These are phyloP conservation scores for Pollachius pollachius DNA, from an alignment of 2,113 vertebrate genomes.

Conservation along the genomic window DNA sequence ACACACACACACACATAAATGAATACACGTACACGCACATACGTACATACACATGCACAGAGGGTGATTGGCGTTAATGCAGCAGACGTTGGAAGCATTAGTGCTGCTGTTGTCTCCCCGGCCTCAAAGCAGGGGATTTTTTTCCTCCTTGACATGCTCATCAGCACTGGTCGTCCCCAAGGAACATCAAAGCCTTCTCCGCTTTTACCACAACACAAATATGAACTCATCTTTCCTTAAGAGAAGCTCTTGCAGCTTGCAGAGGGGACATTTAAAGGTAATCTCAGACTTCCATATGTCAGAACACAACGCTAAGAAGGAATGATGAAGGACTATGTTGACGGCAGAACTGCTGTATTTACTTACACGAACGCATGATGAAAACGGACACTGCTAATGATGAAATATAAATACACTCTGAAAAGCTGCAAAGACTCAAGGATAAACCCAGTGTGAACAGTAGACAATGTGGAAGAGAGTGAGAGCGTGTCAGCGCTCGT, in stretches of 20 bases:
- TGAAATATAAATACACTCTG: no score
- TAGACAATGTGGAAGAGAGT: neutral
- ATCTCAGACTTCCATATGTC: no score
- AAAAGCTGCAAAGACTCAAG: neutral
- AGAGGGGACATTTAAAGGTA: no score
- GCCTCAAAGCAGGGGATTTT: slow-evolving; percentile 36
- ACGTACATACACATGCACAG: slow-evolving; percentile 13
- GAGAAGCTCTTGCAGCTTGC: neutral
- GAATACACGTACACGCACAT: slow-evolving; percentile 4
- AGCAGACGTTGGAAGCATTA: slow-evolving; percentile 57
- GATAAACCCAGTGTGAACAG: neutral
- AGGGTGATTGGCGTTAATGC: slow-evolving; percentile 27
- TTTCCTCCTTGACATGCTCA: slow-evolving; percentile 32
- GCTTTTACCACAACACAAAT: slow-evolving; percentile 33
- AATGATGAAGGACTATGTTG: no score
- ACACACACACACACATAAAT: neutral
- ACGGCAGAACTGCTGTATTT: no score
- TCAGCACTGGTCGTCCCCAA: slow-evolving; percentile 36
- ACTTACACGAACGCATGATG: no score
- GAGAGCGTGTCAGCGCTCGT: neutral
- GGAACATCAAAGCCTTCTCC: slow-evolving; percentile 3
- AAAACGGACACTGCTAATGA: no score
- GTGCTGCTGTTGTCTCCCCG: slow-evolving; percentile 62
- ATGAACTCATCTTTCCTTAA: slow-evolving; percentile 33
- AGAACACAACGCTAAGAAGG: no score